Percentiles rank a stretch among this genome's conserved stretches.
Conservation (phyloP, 1,140 invertebrate species). For the Physella acuta region DNA sequence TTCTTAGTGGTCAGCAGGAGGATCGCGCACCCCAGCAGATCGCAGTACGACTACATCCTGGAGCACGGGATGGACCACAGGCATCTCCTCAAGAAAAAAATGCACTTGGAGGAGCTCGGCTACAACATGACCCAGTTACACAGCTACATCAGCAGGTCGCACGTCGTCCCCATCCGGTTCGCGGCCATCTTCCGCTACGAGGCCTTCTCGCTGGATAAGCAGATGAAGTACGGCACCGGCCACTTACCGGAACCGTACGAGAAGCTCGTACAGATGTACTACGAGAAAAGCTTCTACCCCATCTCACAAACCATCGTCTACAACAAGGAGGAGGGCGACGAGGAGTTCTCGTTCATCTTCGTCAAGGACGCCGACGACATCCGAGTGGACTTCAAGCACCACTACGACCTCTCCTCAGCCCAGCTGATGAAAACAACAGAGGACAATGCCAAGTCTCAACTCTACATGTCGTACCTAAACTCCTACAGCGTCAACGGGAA, state of each 20-base stretch:
- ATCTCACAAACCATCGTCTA: slow-evolving; percentile 44
- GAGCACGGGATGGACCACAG: slow-evolving; percentile 41
- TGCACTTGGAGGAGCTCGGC: slow-evolving; percentile 37
- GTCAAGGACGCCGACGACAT: slow-evolving; percentile 37
- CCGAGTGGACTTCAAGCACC: slow-evolving; percentile 38
- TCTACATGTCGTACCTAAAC: slow-evolving; percentile 45
- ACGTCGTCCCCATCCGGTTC: slow-evolving; percentile 36
- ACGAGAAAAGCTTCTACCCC: slow-evolving; percentile 46
- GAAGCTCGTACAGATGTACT: slow-evolving; percentile 43
- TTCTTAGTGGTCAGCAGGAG: slow-evolving; percentile 43
- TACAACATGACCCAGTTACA: slow-evolving; percentile 51
- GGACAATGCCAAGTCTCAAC: slow-evolving; percentile 29
- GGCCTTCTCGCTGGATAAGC: slow-evolving; percentile 36
- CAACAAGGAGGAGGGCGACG: slow-evolving; percentile 38
- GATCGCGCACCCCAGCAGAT: slow-evolving; percentile 7
- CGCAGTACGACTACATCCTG: slow-evolving; percentile 35
- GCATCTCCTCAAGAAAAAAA: slow-evolving; percentile 39
- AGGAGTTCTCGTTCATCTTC: slow-evolving; percentile 47
- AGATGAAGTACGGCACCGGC: slow-evolving; percentile 47
- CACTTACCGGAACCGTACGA: slow-evolving; percentile 49
- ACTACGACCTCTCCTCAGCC: slow-evolving; percentile 36
- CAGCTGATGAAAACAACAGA: slow-evolving; percentile 34
- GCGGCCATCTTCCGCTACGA: slow-evolving; percentile 45
- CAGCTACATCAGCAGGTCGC: slow-evolving; percentile 47
- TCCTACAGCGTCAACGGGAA: slow-evolving; percentile 43